Evolutionary conservation across 2,888 invertebrate genomes (phyloP).

Genomic region (Callyntrura guangdongensis): DNA sequence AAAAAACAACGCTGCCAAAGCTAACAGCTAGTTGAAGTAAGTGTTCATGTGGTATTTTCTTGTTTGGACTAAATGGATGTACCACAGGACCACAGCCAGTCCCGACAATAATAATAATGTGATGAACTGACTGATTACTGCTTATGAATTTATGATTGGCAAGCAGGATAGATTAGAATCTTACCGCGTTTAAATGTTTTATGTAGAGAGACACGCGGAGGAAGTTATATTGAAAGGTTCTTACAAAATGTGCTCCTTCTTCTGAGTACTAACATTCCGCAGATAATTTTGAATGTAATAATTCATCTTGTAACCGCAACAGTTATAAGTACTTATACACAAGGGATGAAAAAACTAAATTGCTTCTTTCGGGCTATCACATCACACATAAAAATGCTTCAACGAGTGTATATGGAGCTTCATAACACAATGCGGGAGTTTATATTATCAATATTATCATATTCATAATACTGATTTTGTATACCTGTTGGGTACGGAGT

Average conservation of each 20-base stretch:
- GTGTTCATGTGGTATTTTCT: not conserved
- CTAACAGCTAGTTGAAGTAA: no score
- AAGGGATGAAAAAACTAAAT: conserved; percentile 36
- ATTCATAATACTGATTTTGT: not conserved
- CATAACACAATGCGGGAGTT: no score
- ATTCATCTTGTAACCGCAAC: conserved; percentile 56
- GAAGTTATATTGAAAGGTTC: conserved; percentile 2
- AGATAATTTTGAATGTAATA: conserved; percentile 53
- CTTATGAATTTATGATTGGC: conserved; percentile 71
- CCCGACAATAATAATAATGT: conserved; percentile 54
- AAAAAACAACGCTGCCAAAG: not conserved
- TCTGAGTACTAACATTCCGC: conserved; percentile 31
- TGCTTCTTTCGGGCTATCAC: conserved; percentile 6
- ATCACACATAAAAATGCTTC: not conserved
- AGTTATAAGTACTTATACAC: conserved; percentile 7
- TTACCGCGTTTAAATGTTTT: conserved; percentile 25
- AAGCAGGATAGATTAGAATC: conserved; percentile 62
- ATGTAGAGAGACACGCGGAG: not conserved
- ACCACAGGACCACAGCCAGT: not conserved
- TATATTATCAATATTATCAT: not conserved
- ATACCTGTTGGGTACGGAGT: conserved; percentile 25
- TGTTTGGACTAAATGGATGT: not conserved
- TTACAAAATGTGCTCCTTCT: not conserved
- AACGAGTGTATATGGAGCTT: not conserved
- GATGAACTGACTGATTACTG: conserved; percentile 69